Evolutionary conservation across 2,797 vertebrate species (phyloP).

Genomic region (Halcyon chelicuti): DNA sequence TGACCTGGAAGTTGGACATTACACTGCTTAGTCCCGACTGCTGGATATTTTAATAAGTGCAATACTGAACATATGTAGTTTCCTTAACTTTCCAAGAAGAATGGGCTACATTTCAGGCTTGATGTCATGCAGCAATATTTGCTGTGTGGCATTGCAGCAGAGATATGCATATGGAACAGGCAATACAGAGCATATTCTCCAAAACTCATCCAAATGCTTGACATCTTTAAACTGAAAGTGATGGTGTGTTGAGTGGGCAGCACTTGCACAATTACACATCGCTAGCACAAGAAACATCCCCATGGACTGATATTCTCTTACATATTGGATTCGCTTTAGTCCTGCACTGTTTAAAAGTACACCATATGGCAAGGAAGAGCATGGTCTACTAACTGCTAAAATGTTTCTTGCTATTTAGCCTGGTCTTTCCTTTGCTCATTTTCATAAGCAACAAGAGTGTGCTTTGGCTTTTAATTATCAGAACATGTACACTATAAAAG

Average conservation of each 20-base stretch:
- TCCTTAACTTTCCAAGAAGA: neutral
- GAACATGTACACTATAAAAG: neutral
- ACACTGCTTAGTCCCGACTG: neutral
- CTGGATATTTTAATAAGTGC: neutral
- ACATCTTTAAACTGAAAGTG: neutral
- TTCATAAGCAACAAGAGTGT: neutral
- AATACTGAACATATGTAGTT: neutral
- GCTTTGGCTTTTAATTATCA: neutral
- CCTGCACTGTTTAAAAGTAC: neutral
- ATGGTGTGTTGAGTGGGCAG: neutral
- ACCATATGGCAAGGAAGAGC: neutral
- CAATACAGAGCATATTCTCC: neutral
- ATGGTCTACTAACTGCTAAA: neutral
- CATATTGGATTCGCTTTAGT: neutral
- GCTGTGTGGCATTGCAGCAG: neutral
- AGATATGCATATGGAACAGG: neutral
- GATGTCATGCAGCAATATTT: neutral
- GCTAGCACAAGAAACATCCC: neutral
- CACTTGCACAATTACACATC: neutral
- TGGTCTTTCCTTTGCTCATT: neutral
- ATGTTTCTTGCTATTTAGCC: neutral
- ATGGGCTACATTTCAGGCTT: neutral
- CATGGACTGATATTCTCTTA: neutral
- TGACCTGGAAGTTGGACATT: neutral
- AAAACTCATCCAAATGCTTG: neutral